These are phyloP conservation scores for Xanthorhoe designata DNA, from an alignment of 2,888 invertebrate species.

Conservation along the genomic window DNA sequence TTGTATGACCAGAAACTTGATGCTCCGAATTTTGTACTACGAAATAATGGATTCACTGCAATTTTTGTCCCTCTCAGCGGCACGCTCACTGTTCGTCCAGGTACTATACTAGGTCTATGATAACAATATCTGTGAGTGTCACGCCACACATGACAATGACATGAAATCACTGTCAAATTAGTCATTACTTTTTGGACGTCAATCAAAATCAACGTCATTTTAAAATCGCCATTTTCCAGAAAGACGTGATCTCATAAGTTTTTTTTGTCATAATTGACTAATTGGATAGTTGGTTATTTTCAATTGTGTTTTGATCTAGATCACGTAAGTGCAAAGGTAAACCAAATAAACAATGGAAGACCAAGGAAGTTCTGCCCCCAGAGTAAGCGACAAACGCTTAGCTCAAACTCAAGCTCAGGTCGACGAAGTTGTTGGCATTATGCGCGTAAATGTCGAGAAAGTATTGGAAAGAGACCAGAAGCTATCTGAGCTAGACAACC, in stretches of 20 bases:
- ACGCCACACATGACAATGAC: neutral
- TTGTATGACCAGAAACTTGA: no score
- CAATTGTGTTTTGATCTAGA: neutral
- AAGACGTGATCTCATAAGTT: constrained; percentile 8
- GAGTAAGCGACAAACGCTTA: constrained; percentile 81
- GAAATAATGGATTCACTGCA: no score
- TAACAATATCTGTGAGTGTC: no score
- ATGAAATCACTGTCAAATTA: constrained; percentile 6
- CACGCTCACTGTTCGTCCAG: no score
- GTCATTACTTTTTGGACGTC: constrained; percentile 1
- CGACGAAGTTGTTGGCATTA: constrained; percentile 94
- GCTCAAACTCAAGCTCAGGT: constrained; percentile 84
- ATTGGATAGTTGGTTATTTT: neutral
- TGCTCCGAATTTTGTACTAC: no score
- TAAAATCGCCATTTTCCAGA: constrained; percentile 15
- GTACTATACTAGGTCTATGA: no score
- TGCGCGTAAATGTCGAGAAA: constrained; percentile 98
- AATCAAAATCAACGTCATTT: constrained; percentile 1
- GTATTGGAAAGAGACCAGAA: constrained; percentile 98
- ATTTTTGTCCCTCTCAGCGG: no score
- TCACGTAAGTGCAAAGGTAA: neutral
- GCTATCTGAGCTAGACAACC: constrained; percentile 96
- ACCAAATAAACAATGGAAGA: constrained; percentile 74
- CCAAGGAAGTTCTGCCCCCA: constrained; percentile 79
- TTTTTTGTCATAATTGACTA: neutral